A percentile compares a stretch with the other conserved stretches of the same genome.
phyloP scores from a whole-genome alignment of 2,797 vertebrate genomes.

The Lerista edwardsae region DNA sequence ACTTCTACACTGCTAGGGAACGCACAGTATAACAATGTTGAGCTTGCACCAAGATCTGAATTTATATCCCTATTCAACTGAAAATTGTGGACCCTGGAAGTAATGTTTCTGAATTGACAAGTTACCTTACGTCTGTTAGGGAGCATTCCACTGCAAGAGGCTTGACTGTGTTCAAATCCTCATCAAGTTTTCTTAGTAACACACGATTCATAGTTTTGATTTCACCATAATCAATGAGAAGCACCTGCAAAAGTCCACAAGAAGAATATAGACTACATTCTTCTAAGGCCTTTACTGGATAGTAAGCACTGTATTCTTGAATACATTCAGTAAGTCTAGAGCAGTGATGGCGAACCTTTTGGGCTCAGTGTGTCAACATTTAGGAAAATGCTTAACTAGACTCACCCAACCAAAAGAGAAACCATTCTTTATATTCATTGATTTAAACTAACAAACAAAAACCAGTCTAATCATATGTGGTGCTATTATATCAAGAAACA shows the following conservation, averaged over 20 bases:
- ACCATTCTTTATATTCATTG: too few species aligned
- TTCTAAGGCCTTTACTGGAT: not conserved
- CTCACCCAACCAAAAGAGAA: too few species aligned
- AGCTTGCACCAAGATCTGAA: not conserved
- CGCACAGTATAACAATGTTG: too few species aligned
- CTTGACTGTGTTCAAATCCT: constrained; percentile 73
- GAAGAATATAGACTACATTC: constrained; percentile 2
- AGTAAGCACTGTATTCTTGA: too few species aligned
- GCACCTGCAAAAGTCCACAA: constrained; percentile 78
- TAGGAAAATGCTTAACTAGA: too few species aligned
- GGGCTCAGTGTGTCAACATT: too few species aligned
- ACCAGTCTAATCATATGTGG: too few species aligned
- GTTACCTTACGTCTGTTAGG: constrained; percentile 87
- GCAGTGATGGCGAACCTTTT: too few species aligned
- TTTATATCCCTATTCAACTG: not conserved
- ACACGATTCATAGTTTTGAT: constrained; percentile 74
- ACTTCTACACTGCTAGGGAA: not conserved
- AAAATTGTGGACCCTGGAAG: too few species aligned
- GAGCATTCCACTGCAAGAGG: constrained; percentile 85
- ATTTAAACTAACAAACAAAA: too few species aligned
- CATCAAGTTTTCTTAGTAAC: constrained; percentile 81
- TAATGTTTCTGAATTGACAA: constrained; percentile 4
- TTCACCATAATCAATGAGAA: constrained; percentile 87
- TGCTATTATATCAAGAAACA: too few species aligned
- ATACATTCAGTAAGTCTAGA: not conserved